A percentile compares a stretch with the other conserved stretches of the same genome.
Evolutionary conservation across 2,113 vertebrate species (phyloP).

Genomic region (Limnothrissa miodon): DNA sequence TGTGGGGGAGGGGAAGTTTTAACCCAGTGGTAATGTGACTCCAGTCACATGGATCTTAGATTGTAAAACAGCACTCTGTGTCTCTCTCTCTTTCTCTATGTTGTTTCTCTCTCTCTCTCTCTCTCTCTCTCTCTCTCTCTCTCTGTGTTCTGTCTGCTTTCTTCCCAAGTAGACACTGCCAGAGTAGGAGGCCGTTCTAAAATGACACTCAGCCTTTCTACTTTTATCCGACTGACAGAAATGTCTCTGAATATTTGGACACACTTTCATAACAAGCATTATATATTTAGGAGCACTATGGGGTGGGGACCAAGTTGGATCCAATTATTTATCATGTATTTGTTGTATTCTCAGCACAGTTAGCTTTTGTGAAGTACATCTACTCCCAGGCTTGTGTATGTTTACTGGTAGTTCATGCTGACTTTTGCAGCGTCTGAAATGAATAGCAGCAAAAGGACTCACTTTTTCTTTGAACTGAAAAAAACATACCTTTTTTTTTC

Average conservation of each 20-base stretch:
- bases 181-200: not conserved
- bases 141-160: not conserved
- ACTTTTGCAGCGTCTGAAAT: not conserved
- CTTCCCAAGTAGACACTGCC: not conserved
- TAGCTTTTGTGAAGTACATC: not conserved
- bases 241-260: constrained; percentile 8
- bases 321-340: not conserved
- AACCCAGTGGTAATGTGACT: not conserved
- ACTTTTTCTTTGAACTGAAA: not conserved
- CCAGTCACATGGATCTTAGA: constrained; percentile 7
- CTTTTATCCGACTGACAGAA: constrained; percentile 15
- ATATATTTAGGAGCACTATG: not conserved
- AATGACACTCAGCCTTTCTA: not conserved
- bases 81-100: not conserved
- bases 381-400: not conserved
- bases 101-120: not conserved
- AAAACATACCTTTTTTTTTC: not conserved
- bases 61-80: not conserved
- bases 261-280: constrained; percentile 1
- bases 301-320: not conserved
- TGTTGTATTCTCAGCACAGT: not conserved
- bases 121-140: not conserved
- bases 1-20: constrained; percentile 2
- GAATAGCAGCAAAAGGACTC: not conserved
- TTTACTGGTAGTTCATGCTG: not conserved